Evolutionary conservation across 2,797 vertebrate species (phyloP).

Genomic region (Streptopelia turtur): DNA sequence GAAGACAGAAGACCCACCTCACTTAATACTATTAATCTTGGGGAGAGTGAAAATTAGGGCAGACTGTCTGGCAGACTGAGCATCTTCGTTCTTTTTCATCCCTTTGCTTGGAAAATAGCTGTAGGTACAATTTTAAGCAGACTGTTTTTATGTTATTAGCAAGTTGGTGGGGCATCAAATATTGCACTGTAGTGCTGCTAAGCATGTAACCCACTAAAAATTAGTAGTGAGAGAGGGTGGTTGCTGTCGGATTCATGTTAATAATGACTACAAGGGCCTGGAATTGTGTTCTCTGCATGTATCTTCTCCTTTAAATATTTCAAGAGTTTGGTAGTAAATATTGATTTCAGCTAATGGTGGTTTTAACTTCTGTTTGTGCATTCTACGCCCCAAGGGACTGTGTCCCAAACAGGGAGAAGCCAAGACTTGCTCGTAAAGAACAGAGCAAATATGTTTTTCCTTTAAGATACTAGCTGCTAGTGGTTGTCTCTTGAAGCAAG

Average conservation of each 20-base stretch:
- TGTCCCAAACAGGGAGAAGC: conserved; percentile 67
- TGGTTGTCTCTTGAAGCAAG: conserved; percentile 14
- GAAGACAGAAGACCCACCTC: neutral
- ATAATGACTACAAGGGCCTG: neutral
- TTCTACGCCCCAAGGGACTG: conserved; percentile 60
- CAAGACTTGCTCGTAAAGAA: conserved; percentile 71
- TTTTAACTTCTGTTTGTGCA: conserved; percentile 65
- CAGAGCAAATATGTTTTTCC: conserved; percentile 61
- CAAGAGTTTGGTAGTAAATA: conserved; percentile 64
- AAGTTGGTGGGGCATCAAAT: neutral
- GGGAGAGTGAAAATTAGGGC: neutral
- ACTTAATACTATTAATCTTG: neutral
- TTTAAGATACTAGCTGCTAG: conserved; percentile 58
- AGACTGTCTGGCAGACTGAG: neutral
- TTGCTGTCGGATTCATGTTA: neutral
- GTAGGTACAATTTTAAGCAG: neutral
- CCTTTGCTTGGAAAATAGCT: neutral
- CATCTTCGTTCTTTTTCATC: neutral
- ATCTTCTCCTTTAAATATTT: conserved; percentile 54
- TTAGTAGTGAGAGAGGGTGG: neutral
- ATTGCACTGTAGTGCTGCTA: neutral
- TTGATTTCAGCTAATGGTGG: conserved; percentile 73
- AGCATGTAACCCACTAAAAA: neutral
- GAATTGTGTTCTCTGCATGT: neutral
- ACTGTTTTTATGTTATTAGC: neutral